Conservation (phyloP, 2,888 invertebrate genomes). For the Mermis nigrescens region DNA sequence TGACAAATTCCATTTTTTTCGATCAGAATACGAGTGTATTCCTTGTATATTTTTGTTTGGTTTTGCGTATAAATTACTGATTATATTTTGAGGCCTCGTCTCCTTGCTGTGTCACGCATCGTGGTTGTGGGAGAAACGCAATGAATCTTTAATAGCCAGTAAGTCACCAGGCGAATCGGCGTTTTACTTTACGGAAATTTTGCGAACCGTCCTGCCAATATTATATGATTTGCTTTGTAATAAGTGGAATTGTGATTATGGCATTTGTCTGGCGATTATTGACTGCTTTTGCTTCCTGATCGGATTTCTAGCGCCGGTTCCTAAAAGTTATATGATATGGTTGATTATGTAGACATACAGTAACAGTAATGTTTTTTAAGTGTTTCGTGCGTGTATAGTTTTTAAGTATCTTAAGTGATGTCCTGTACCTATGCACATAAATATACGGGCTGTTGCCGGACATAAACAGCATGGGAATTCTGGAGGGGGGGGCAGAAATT, state of each 20-base stretch:
- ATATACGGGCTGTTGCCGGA: too few species aligned
- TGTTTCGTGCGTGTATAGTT: too few species aligned
- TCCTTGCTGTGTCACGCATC: conserved; percentile 21
- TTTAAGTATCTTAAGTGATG: too few species aligned
- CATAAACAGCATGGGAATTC: too few species aligned
- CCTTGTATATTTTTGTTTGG: too few species aligned
- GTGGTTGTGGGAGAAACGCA: conserved; percentile 18
- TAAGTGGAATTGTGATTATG: conserved; percentile 3
- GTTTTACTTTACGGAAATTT: background rate
- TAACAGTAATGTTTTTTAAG: too few species aligned
- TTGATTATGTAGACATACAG: too few species aligned
- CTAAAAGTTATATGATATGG: too few species aligned
- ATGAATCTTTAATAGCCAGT: background rate
- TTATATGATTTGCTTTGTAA: background rate
- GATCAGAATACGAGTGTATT: too few species aligned
- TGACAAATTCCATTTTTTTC: background rate
- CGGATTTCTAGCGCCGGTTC: conserved; percentile 6
- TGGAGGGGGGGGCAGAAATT: too few species aligned
- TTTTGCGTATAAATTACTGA: too few species aligned
- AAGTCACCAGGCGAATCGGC: background rate
- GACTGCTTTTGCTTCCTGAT: conserved; percentile 5
- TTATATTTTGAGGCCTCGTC: conserved; percentile 17
- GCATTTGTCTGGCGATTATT: background rate
- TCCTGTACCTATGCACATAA: too few species aligned
- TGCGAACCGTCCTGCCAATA: background rate